Base-by-base conservation (phyloP, 2,113 vertebrate species). In the Atractosteus spatula region DNA sequence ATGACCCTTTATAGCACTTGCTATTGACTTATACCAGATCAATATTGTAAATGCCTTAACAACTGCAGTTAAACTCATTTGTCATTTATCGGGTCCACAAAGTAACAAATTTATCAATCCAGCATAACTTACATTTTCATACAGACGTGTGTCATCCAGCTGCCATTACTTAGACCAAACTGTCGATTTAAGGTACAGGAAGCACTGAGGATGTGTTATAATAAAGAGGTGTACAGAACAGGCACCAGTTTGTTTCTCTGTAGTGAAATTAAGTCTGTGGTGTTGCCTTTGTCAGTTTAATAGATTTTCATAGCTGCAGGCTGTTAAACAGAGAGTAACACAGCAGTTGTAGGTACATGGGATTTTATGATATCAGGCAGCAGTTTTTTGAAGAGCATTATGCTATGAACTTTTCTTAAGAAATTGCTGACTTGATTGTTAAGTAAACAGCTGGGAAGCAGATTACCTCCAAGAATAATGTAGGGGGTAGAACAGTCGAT, bases 1-100 rank as follows among this genome's bases (percentile, higher is more conserved):
- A 92, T 93, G 94, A 95, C 94, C 91, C 92, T 93, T 93, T 91
- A 89, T 91, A 89, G 91, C 87, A 88, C 89, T 87, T 80, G 42
- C 68, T 94, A 96, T 96, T 91, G 95, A 97, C 95, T 95, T 89
- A 82, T 83, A 86, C 80, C 76, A 85, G 92, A 93, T 94, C 90
- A 65, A 92, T 95, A 92, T 92, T 93, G 90, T 79, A 82, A 92
- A 91, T 82, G 81, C 91, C 90, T 91, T 87, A 87, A 92, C 88
- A 83, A 88, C 82, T 85, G 87, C 86, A 84, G 86, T 85, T 91
- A 92, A 92, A 87, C 88, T 95, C 89, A 89, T 94, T 93, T 94
- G 92, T 94, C 93, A 94, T 92, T 94, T 93, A 93, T 89, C 87
- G 85, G 88, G 91, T 94, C 91, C 87, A 89, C 91, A 86, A 91